Percentiles rank a stretch among this genome's conserved stretches.
Evolutionary conservation across 2,888 invertebrate genomes (phyloP).

Genomic region (Criorhina ranunculi): DNA sequence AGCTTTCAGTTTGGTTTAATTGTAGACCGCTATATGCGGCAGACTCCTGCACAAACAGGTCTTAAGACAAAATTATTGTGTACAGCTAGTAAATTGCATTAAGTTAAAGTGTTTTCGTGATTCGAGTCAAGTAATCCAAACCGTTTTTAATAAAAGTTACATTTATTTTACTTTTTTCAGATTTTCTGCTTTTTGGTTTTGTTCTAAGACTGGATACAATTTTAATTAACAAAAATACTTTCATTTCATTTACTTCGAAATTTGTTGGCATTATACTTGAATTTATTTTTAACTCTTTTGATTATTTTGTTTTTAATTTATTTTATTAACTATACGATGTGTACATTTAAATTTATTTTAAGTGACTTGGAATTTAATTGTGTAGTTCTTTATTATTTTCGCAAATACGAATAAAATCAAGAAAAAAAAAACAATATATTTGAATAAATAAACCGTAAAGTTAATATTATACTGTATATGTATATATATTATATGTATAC

Average conservation of each 20-base stretch:
- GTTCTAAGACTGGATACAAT: conserved; percentile 51
- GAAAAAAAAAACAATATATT: no score
- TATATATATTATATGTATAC: conserved; percentile 52
- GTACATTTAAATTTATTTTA: conserved; percentile 28
- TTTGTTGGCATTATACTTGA: conserved; percentile 59
- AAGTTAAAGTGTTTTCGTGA: no score
- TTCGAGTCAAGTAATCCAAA: background rate
- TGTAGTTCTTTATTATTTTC: conserved; percentile 8
- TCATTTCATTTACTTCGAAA: conserved; percentile 44
- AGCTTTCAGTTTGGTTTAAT: no score
- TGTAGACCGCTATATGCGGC: no score
- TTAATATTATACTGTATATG: conserved; percentile 38
- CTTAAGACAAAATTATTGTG: no score
- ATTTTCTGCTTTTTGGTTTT: conserved; percentile 37
- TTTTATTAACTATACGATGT: conserved; percentile 30
- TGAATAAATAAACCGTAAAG: conserved; percentile 35
- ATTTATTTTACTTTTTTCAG: conserved; percentile 58
- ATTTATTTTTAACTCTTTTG: conserved; percentile 38
- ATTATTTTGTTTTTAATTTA: conserved; percentile 32
- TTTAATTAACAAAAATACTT: conserved; percentile 57
- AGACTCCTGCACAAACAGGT: no score
- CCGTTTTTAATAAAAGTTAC: conserved; percentile 55
- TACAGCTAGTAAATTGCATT: no score
- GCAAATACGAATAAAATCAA: background rate
- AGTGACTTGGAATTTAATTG: conserved; percentile 28